Conservation (phyloP, 2,797 vertebrate species). For the Sylvia borin region DNA sequence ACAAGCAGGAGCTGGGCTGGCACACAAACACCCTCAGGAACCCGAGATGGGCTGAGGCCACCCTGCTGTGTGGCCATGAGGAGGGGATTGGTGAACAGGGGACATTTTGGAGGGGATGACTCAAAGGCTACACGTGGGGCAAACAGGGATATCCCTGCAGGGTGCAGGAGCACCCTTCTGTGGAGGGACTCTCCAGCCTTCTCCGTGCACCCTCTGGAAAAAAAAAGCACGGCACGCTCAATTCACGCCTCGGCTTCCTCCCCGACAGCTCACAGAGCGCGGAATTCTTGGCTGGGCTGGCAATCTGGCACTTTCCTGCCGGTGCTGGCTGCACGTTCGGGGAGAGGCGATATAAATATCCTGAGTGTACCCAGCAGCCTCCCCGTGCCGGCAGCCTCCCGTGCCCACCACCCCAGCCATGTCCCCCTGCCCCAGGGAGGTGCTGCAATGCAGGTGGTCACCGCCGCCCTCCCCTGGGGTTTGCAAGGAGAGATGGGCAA, state of each 20-base stretch:
- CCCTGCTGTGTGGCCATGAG: fast-evolving
- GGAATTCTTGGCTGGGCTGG: neutral
- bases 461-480: neutral
- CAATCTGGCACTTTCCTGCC: conserved; percentile 49
- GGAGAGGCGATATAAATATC: neutral
- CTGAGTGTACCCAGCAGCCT: neutral
- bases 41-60: neutral
- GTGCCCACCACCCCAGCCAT: neutral
- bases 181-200: neutral
- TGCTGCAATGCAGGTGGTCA: neutral
- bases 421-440: neutral
- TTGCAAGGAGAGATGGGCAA: neutral
- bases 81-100: neutral
- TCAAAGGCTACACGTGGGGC: fast-evolving
- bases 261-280: neutral
- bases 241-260: neutral
- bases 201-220: neutral
- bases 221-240: neutral
- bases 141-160: fast-evolving
- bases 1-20: neutral
- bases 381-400: neutral
- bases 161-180: neutral
- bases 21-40: neutral
- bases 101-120: neutral
- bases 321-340: conserved; percentile 3